Evolutionary conservation across 2,888 invertebrate genomes (phyloP).

Genomic region (Dorcus hopei): DNA sequence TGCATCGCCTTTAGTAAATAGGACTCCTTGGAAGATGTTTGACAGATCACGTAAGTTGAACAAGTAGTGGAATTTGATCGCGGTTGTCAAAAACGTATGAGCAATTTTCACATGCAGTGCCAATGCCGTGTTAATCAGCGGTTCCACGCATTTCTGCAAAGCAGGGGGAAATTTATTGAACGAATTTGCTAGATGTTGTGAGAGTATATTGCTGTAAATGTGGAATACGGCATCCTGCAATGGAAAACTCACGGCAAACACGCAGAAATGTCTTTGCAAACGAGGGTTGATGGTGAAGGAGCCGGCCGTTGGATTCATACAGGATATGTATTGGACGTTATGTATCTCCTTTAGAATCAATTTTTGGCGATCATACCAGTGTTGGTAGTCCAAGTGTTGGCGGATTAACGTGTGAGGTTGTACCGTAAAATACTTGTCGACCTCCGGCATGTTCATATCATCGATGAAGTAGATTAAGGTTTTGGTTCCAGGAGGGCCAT

Average conservation of each 20-base stretch:
- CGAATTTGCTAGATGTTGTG: conserved; percentile 68
- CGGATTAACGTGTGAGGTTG: conserved; percentile 92
- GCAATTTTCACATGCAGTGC: conserved; percentile 73
- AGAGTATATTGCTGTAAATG: conserved; percentile 81
- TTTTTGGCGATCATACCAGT: conserved; percentile 92
- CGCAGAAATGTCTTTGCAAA: conserved; percentile 83
- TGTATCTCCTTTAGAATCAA: conserved; percentile 85
- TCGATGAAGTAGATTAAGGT: conserved; percentile 91
- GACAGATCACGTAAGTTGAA: conserved; percentile 91
- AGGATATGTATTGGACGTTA: conserved; percentile 90
- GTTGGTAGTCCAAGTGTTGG: conserved; percentile 90
- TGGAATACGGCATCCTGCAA: conserved; percentile 74
- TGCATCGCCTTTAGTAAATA: conserved; percentile 76
- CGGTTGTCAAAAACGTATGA: conserved; percentile 82
- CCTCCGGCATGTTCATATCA: conserved; percentile 97
- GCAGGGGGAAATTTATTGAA: conserved; percentile 62
- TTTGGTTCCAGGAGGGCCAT: conserved; percentile 90
- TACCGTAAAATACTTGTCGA: conserved; percentile 90
- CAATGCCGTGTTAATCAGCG: conserved; percentile 70
- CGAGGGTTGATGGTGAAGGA: conserved; percentile 91
- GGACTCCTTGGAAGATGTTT: conserved; percentile 89
- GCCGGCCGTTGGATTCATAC: conserved; percentile 96
- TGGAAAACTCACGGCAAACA: conserved; percentile 86
- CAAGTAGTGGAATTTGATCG: conserved; percentile 91
- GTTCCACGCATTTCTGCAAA: conserved; percentile 59